These are phyloP conservation scores for Halcyon badia DNA, from an alignment of 2,797 vertebrate species.

Conservation along the genomic window DNA sequence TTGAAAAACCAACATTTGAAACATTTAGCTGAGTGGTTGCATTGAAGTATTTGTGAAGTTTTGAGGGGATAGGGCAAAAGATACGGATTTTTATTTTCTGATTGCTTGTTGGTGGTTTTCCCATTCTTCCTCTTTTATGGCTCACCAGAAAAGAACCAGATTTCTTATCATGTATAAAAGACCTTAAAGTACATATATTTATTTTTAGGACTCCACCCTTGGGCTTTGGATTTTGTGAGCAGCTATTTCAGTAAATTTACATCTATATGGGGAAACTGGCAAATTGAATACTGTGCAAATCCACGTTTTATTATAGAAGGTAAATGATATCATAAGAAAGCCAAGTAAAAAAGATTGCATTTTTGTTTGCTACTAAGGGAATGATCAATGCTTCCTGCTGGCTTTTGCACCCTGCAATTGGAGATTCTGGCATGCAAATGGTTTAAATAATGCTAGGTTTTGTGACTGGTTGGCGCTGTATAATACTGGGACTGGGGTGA, in stretches of 20 bases:
- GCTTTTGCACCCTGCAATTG: constrained; percentile 64
- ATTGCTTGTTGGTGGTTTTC: constrained; percentile 45
- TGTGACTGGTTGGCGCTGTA: constrained; percentile 39
- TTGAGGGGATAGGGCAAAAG: background rate
- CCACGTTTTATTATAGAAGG: constrained; percentile 86
- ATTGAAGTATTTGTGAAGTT: background rate
- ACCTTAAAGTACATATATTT: constrained; percentile 52
- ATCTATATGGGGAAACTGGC: constrained; percentile 78
- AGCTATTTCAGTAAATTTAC: constrained; percentile 77
- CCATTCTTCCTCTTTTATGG: constrained; percentile 28
- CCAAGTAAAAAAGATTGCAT: constrained; percentile 78
- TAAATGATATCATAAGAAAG: constrained; percentile 85
- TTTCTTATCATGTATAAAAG: constrained; percentile 35
- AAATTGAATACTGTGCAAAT: constrained; percentile 79
- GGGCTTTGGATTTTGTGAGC: constrained; percentile 63
- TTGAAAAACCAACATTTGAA: constrained; percentile 35
- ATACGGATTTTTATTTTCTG: background rate
- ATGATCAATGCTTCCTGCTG: constrained; percentile 64
- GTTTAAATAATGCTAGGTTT: constrained; percentile 56
- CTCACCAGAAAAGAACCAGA: constrained; percentile 30
- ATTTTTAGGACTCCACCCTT: constrained; percentile 73
- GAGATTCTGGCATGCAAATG: constrained; percentile 25
- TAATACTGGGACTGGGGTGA: constrained; percentile 51
- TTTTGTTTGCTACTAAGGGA: constrained; percentile 77
- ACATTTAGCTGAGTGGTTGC: constrained; percentile 10